Evolutionary conservation across 2,888 invertebrate species (phyloP).

Genomic region (Xylota sylvarum): DNA sequence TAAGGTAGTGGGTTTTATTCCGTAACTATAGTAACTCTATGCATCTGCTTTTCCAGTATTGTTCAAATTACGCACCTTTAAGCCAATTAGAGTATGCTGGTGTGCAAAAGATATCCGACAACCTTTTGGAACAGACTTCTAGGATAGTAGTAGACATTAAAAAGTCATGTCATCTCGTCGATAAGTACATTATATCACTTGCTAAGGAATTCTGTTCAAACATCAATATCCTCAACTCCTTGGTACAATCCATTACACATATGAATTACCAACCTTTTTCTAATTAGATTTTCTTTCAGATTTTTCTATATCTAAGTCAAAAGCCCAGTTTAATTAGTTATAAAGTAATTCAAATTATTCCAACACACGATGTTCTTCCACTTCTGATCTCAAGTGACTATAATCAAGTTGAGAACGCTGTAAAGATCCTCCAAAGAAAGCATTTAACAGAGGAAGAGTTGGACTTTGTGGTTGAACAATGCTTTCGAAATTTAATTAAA

Average conservation of each 20-base stretch:
- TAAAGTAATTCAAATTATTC: slow-evolving; percentile 32
- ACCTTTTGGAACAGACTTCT: slow-evolving; percentile 10
- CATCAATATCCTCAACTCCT: not conserved
- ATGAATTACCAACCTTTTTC: not conserved
- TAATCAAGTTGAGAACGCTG: slow-evolving; percentile 64
- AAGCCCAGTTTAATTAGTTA: not conserved
- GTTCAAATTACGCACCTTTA: slow-evolving; percentile 28
- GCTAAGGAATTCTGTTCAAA: slow-evolving; percentile 12
- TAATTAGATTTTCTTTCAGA: slow-evolving; percentile 26
- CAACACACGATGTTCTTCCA: slow-evolving; percentile 29
- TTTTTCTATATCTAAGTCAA: slow-evolving; percentile 49
- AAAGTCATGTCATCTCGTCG: not conserved
- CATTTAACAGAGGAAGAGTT: slow-evolving; percentile 45
- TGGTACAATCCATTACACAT: slow-evolving; percentile 14
- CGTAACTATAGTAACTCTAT: not conserved
- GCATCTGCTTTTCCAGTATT: slow-evolving; percentile 31
- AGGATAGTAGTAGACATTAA: not conserved
- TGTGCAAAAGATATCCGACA: slow-evolving; percentile 40
- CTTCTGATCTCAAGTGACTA: slow-evolving; percentile 47
- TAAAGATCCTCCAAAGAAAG: slow-evolving; percentile 42
- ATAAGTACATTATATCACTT: slow-evolving; percentile 39
- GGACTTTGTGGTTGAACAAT: slow-evolving; percentile 46
- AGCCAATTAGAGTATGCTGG: slow-evolving; percentile 49
- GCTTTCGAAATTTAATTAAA: slow-evolving; percentile 32
- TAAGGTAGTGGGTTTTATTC: too few species aligned